Percentiles rank a stretch among this genome's conserved stretches.
Conservation (phyloP, 2,888 invertebrate species). For the Eupelmus urozonus region DNA sequence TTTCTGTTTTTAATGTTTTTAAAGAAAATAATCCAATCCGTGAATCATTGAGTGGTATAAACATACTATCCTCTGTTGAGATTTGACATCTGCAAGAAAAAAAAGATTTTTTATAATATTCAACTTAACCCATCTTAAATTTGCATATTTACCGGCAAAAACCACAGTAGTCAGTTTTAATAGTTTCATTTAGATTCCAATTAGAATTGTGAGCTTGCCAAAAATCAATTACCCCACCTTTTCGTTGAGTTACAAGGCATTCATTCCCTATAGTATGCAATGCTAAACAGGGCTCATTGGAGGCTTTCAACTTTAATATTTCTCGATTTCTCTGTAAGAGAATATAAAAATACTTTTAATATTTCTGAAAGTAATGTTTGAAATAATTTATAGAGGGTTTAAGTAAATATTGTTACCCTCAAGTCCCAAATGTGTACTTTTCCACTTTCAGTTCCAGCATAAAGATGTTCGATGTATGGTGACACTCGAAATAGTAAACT, state of each 20-base stretch:
- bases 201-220: constrained; percentile 82
- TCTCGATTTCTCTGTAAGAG: constrained; percentile 84
- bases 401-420: constrained; percentile 79
- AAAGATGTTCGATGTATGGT: constrained; percentile 79
- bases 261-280: constrained; percentile 80
- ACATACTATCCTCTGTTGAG: constrained; percentile 80
- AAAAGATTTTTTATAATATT: background rate
- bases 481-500: constrained; percentile 82
- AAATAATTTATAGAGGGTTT: background rate
- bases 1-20: constrained; percentile 73
- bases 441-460: constrained; percentile 87
- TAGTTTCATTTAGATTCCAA: constrained; percentile 78
- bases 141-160: constrained; percentile 81
- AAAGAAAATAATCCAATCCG: constrained; percentile 79
- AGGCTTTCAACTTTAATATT: constrained; percentile 80
- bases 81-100: constrained; percentile 70
- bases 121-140: background rate
- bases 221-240: constrained; percentile 84
- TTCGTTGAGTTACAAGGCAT: constrained; percentile 86
- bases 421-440: constrained; percentile 88
- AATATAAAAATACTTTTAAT: background rate
- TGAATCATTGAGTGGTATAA: constrained; percentile 84
- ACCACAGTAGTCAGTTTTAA: constrained; percentile 83
- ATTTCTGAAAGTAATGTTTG: background rate
- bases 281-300: constrained; percentile 81